Evolutionary conservation across 2,888 invertebrate genomes (phyloP).

Genomic region (Linnaemya vulpina): DNA sequence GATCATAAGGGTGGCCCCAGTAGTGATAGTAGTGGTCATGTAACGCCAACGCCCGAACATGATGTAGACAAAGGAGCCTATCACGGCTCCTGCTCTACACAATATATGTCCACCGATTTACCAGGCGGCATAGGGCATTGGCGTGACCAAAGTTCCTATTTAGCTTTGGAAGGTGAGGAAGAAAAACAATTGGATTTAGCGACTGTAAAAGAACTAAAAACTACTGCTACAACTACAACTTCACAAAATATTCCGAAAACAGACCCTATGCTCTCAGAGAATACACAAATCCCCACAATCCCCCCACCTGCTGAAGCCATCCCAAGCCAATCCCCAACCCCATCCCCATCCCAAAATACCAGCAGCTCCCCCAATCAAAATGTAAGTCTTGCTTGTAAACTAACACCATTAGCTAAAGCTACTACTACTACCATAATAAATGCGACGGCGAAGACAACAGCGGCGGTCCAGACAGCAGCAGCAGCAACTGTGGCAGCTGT

Average conservation of each 20-base stretch:
- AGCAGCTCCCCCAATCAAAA: slow-evolving; percentile 63
- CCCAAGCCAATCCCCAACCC: slow-evolving; percentile 33
- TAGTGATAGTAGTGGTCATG: slow-evolving; percentile 85
- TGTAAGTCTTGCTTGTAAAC: slow-evolving; percentile 78
- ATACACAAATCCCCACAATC: slow-evolving; percentile 49
- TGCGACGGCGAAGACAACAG: slow-evolving; percentile 76
- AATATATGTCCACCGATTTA: slow-evolving; percentile 88
- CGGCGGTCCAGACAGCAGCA: slow-evolving; percentile 74
- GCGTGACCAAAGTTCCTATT: slow-evolving; percentile 91
- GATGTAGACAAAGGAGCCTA: slow-evolving; percentile 73
- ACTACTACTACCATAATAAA: slow-evolving; percentile 77
- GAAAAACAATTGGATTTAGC: slow-evolving; percentile 30
- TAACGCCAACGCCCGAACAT: slow-evolving; percentile 78
- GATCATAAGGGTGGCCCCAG: slow-evolving; percentile 86
- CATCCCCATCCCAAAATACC: slow-evolving; percentile 42
- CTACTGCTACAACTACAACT: slow-evolving; percentile 44
- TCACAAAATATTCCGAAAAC: slow-evolving; percentile 71
- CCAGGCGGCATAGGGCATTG: slow-evolving; percentile 92
- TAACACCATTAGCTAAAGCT: slow-evolving; percentile 81
- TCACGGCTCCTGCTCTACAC: slow-evolving; percentile 84
- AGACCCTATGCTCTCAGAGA: slow-evolving; percentile 52
- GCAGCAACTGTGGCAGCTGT: slow-evolving; percentile 75
- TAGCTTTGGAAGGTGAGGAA: slow-evolving; percentile 84
- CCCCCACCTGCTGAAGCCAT: slow-evolving; percentile 25
- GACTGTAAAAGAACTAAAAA: slow-evolving; percentile 35